These are phyloP conservation scores for Noctua janthina DNA, from an alignment of 2,888 invertebrate genomes.

Conservation along the genomic window DNA sequence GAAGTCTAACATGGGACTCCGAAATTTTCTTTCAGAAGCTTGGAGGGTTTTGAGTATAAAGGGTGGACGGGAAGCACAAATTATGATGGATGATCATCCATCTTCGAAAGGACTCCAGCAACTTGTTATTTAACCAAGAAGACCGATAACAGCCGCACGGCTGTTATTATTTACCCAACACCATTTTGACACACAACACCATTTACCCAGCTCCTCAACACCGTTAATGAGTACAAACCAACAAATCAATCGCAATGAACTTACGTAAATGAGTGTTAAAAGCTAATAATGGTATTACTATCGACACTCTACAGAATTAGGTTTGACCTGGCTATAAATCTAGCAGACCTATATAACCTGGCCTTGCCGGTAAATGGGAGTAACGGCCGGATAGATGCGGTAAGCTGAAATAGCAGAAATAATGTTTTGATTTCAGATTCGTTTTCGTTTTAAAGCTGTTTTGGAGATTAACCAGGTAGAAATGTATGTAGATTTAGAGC, in stretches of 20 bases:
- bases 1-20: neutral
- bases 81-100: neutral
- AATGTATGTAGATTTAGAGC: conserved; percentile 11
- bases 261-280: conserved; percentile 32
- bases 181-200: no score
- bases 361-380: conserved; percentile 37
- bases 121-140: neutral
- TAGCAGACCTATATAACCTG: conserved; percentile 60
- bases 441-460: conserved; percentile 1
- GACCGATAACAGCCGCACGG: neutral
- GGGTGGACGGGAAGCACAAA: no score
- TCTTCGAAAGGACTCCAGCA: neutral
- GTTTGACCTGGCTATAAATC: conserved; percentile 59
- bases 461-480: neutral
- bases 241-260: conserved; percentile 44
- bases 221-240: conserved; percentile 28
- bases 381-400: conserved; percentile 17
- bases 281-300: conserved; percentile 42
- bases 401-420: conserved; percentile 7
- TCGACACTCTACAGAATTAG: conserved; percentile 56
- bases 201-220: conserved; percentile 6
- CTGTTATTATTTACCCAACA: neutral
- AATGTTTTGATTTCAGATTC: conserved; percentile 14
- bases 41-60: no score
- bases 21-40: neutral